Base-by-base conservation (phyloP, 1,140 invertebrate genomes). In the Mya arenaria region DNA sequence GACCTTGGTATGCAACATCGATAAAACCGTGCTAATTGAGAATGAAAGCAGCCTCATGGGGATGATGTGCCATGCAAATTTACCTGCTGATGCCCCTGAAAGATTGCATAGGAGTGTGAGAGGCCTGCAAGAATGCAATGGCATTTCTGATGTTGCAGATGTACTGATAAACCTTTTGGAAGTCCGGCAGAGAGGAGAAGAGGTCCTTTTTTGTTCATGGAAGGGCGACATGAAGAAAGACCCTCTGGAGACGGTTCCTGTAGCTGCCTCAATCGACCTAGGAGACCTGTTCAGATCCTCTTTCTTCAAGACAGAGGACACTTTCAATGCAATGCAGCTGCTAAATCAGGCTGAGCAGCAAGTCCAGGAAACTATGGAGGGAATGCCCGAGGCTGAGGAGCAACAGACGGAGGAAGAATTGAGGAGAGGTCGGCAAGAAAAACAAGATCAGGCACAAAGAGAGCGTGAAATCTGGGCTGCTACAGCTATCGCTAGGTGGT, bases 1-100 rank as follows among this genome's bases (percentile, higher is more conserved):
- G 63, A 81, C 83, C 2, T 37, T 86, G 44, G 13, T 90, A 23
- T 79, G 87, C 55, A 90, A 90, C 73, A 77, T 87, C 30, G 84
- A 82, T 8, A 72, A 85, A 32, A 62, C 72, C 23, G 74, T 85
- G 25, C 39, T 58, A 17, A 19, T 71, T n/a, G 25, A 82, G 1
- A 68, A 60, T 77, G 87, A 89, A 60, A 68, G 72, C 0, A 56
- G 56, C 25, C 75, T 89, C 17, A 65, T 87, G 32, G 52, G 71
- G 17, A 62, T 79, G 10, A 13, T 88, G 15, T 84, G 71, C 36
- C 62, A 78, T 55, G 77, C 86, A 4, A 28, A 68, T 1, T n/a
- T 84, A 15, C 36, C 34, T 36, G 72, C 84, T 23, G 41, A 81
- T 15, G 69, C 37, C 23, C 72, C 83, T 32, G 28, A 41, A 23